These are phyloP conservation scores for Orthosia gracilis DNA, from an alignment of 2,888 invertebrate species.

Conservation along the genomic window DNA sequence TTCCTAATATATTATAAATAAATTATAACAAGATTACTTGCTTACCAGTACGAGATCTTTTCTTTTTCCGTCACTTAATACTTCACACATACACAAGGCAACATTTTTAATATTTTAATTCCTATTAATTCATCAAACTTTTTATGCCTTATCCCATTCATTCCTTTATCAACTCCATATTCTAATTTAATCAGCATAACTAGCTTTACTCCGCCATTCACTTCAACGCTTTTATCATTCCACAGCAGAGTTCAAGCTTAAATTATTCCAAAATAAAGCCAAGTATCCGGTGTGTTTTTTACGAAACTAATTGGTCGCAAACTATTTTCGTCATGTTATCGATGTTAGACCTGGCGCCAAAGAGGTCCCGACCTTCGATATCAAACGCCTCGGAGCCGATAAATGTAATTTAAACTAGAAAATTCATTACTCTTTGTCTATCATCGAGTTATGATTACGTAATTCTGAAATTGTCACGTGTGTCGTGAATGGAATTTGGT, in stretches of 20 bases:
- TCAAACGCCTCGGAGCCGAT: slow-evolving; percentile 71
- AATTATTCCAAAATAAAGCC: slow-evolving; percentile 60
- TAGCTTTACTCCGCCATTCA: slow-evolving; percentile 27
- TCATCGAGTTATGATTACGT: slow-evolving; percentile 57
- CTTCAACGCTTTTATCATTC: slow-evolving; percentile 44
- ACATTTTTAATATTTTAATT: not conserved
- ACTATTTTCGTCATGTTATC: slow-evolving; percentile 67
- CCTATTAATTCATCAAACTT: not conserved
- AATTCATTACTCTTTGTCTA: slow-evolving; percentile 63
- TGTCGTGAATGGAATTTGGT: slow-evolving; percentile 14
- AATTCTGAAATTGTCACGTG: slow-evolving; percentile 40
- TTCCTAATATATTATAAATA: not conserved
- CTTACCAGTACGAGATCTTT: not conserved
- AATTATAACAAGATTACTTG: not conserved
- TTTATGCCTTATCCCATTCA: slow-evolving; percentile 20
- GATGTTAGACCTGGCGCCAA: slow-evolving; percentile 75
- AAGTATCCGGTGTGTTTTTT: slow-evolving; percentile 68
- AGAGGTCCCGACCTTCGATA: slow-evolving; percentile 71
- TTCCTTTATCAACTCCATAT: slow-evolving; percentile 30
- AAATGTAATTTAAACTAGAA: slow-evolving; percentile 67
- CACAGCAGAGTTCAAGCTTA: slow-evolving; percentile 38
- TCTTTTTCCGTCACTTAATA: not conserved
- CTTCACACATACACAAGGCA: not conserved
- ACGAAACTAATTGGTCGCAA: slow-evolving; percentile 65
- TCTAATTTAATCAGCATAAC: slow-evolving; percentile 30